phyloP scores from a whole-genome alignment of 23 tunicate genomes.

The Ciona savignyi region DNA sequence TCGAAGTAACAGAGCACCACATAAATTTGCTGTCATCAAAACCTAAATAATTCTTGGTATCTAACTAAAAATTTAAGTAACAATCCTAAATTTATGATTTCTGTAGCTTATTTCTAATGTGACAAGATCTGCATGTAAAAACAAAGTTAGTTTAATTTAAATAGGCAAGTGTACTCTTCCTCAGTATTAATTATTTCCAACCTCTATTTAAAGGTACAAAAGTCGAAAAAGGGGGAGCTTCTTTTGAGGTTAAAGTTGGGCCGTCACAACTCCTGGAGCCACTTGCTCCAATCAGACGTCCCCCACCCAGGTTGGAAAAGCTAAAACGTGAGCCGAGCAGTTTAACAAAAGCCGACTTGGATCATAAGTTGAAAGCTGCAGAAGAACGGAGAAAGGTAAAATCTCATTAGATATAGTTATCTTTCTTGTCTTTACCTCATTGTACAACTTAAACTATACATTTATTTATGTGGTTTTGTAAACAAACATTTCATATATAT shows the following conservation, averaged over 20 bases:
- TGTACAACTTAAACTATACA: neutral
- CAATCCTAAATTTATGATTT: too few species aligned
- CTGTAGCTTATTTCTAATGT: too few species aligned
- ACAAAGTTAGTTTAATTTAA: too few species aligned
- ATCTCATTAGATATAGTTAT: neutral
- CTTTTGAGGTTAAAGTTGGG: constrained; percentile 62
- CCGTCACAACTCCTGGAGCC: constrained; percentile 55
- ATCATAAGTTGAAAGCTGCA: constrained; percentile 45
- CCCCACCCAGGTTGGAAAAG: constrained; percentile 70
- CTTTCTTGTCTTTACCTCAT: neutral
- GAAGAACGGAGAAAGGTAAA: constrained; percentile 62
- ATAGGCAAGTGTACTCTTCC: too few species aligned
- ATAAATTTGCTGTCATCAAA: too few species aligned
- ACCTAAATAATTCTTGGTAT: too few species aligned
- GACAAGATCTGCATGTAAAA: too few species aligned
- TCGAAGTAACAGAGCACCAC: too few species aligned
- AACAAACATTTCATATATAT: too few species aligned
- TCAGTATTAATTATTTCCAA: neutral
- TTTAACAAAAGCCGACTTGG: constrained; percentile 61
- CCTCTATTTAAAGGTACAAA: constrained; percentile 37
- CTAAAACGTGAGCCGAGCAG: constrained; percentile 42
- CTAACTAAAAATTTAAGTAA: too few species aligned
- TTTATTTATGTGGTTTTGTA: neutral
- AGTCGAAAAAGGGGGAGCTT: constrained; percentile 70
- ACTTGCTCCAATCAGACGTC: constrained; percentile 48